Evolutionary conservation across 2,113 vertebrate species (phyloP).

Genomic region (Tyrannus savana): DNA sequence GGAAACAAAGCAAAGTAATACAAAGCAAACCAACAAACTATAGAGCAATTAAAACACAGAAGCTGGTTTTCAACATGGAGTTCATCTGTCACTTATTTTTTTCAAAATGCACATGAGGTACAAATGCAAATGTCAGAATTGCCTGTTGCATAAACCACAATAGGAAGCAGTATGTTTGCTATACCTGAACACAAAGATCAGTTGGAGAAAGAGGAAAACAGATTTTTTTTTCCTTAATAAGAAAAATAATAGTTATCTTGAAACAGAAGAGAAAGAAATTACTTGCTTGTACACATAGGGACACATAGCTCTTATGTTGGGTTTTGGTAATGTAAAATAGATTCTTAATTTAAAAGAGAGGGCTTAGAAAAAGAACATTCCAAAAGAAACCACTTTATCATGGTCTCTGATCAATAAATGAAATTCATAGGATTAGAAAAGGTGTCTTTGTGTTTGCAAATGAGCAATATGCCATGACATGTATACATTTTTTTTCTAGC

Average conservation of each 20-base stretch:
- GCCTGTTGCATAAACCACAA: background rate
- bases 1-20: background rate
- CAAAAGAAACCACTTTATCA: constrained; percentile 38
- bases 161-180: background rate
- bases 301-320: background rate
- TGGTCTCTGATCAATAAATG: constrained; percentile 30
- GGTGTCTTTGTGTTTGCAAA: constrained; percentile 5
- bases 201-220: background rate
- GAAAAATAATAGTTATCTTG: background rate
- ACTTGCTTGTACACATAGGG: background rate
- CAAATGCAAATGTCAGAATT: background rate
- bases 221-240: background rate
- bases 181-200: background rate
- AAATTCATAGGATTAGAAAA: constrained; percentile 51
- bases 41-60: background rate
- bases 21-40: background rate
- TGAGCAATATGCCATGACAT: constrained; percentile 4
- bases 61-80: background rate
- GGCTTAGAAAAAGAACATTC: constrained; percentile 10
- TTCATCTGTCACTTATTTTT: background rate
- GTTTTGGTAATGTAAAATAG: constrained; percentile 27
- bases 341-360: constrained; percentile 50
- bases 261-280: background rate
- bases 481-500: background rate
- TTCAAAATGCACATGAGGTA: background rate